These are phyloP conservation scores for Drosophila nigromelanica DNA, from an alignment of 1,140 invertebrate species.

Conservation along the genomic window DNA sequence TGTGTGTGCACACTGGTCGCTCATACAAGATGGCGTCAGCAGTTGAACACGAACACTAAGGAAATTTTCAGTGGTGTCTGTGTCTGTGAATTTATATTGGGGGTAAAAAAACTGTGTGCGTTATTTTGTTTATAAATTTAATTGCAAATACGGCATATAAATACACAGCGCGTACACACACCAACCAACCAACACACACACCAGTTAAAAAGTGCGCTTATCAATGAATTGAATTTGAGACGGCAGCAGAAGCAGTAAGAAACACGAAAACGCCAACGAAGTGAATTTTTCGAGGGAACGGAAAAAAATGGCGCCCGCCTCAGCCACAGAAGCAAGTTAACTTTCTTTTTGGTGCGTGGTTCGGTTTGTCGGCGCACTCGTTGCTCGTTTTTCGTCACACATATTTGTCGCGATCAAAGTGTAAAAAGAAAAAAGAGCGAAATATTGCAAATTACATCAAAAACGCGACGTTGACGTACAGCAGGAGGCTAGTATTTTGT, in stretches of 20 bases:
- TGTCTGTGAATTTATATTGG: constrained; percentile 78
- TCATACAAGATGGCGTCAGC: constrained; percentile 55
- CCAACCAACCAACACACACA: constrained; percentile 44
- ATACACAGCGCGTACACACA: constrained; percentile 68
- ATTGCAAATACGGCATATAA: constrained; percentile 79
- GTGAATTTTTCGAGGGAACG: constrained; percentile 69
- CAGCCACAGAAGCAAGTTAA: constrained; percentile 76
- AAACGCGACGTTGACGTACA: constrained; percentile 56
- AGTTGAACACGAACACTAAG: constrained; percentile 72
- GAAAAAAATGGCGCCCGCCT: constrained; percentile 79
- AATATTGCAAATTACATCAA: constrained; percentile 49
- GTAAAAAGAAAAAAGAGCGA: constrained; percentile 35
- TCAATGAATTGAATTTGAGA: constrained; percentile 62
- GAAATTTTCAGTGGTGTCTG: constrained; percentile 75
- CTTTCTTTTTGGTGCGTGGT: constrained; percentile 73
- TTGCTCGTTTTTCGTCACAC: constrained; percentile 56
- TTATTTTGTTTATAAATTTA: constrained; percentile 80
- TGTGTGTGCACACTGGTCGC: constrained; percentile 38
- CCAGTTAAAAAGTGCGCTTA: constrained; percentile 62
- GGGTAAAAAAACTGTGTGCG: constrained; percentile 70
- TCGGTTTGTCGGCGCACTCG: constrained; percentile 57
- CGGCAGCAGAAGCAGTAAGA: constrained; percentile 39
- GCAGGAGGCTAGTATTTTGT: constrained; percentile 79
- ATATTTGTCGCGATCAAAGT: constrained; percentile 66
- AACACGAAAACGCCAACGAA: constrained; percentile 84